Evolutionary conservation across 1,140 invertebrate genomes (phyloP).

Genomic region (Phocides pigmalion): DNA sequence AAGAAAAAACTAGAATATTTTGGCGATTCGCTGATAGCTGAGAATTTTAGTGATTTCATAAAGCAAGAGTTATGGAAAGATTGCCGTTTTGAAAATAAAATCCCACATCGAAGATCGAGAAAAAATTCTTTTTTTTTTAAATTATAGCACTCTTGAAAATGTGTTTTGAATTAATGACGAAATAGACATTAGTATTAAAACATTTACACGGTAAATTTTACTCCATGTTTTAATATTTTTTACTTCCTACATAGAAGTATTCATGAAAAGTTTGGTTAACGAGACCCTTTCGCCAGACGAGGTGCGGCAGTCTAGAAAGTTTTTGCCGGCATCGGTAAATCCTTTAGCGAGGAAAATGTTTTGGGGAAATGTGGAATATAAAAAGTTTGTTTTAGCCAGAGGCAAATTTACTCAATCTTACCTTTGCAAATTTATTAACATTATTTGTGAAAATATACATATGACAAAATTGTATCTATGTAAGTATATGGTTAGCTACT

Average conservation of each 20-base stretch:
- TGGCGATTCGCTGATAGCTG: too few relatives aligned
- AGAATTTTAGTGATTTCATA: too few relatives aligned
- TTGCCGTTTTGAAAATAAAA: too few relatives aligned
- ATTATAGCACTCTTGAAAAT: not conserved
- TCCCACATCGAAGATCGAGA: too few relatives aligned
- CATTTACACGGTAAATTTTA: not conserved
- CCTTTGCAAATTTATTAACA: not conserved
- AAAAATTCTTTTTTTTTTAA: too few relatives aligned
- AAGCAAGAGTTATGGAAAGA: too few relatives aligned
- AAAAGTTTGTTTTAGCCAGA: constrained; percentile 1
- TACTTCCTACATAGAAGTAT: not conserved
- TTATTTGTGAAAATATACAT: not conserved
- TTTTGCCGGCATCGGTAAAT: not conserved
- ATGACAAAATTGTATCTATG: too few relatives aligned
- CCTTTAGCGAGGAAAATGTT: not conserved
- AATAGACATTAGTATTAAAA: not conserved
- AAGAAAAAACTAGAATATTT: too few relatives aligned
- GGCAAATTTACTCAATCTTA: not conserved
- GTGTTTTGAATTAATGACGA: not conserved
- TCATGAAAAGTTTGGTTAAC: constrained; percentile 6
- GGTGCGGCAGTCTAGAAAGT: not conserved
- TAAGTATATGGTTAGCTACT: too few relatives aligned
- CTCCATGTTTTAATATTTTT: constrained; percentile 1
- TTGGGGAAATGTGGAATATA: not conserved
- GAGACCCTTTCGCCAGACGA: not conserved